phyloP scores from a whole-genome alignment of 2,888 invertebrate genomes.

The Ichneumoninae sp. region DNA sequence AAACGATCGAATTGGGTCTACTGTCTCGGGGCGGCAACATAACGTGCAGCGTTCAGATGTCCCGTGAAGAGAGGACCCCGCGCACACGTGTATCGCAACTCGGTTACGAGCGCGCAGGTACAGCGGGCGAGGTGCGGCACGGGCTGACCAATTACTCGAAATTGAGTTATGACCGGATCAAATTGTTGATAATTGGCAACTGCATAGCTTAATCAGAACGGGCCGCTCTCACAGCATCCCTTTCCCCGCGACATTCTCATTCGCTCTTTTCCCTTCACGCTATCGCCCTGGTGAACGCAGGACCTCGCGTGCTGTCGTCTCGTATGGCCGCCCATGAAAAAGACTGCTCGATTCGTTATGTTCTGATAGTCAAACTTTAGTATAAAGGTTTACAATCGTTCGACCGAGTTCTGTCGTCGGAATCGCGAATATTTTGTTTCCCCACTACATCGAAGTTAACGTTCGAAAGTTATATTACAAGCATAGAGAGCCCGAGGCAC shows the following conservation, averaged over 20 bases:
- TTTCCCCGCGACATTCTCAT: constrained; percentile 17
- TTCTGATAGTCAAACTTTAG: neutral
- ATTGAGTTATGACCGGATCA: constrained; percentile 82
- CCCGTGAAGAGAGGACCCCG: neutral
- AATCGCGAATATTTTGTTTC: neutral
- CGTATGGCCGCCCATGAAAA: neutral
- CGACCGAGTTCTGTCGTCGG: neutral
- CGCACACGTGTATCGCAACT: constrained; percentile 41
- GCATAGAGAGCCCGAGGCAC: neutral
- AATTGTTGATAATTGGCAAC: constrained; percentile 82
- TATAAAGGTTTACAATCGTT: neutral
- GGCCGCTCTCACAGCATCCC: constrained; percentile 36
- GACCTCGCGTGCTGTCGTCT: neutral
- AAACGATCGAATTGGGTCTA: constrained; percentile 68
- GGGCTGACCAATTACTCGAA: constrained; percentile 80
- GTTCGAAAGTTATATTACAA: neutral
- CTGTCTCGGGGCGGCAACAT: constrained; percentile 33
- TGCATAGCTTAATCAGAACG: constrained; percentile 78
- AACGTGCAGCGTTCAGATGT: constrained; percentile 12
- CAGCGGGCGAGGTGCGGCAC: constrained; percentile 64
- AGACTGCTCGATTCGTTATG: neutral
- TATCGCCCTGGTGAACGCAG: neutral
- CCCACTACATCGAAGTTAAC: neutral
- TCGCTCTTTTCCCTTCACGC: constrained; percentile 15
- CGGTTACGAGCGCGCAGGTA: constrained; percentile 10